Percentiles rank a stretch among this genome's conserved stretches.
phyloP scores from a whole-genome alignment of 2,797 vertebrate species.

The Micromesistius poutassou region DNA sequence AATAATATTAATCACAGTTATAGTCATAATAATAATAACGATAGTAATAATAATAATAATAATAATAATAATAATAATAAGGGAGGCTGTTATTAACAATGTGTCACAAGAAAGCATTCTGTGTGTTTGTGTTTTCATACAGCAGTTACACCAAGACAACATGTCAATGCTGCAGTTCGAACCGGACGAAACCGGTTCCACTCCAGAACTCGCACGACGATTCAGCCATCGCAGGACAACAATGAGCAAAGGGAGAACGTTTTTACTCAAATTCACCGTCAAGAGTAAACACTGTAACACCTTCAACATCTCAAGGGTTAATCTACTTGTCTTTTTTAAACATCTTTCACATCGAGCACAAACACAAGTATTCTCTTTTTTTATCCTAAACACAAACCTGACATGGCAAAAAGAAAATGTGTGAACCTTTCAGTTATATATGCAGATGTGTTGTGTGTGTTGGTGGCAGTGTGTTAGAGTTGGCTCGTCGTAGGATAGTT shows the following conservation, averaged over 20 bases:
- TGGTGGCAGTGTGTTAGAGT: constrained; percentile 48
- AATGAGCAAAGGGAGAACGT: constrained; percentile 68
- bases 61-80: constrained; percentile 43
- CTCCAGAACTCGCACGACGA: constrained; percentile 72
- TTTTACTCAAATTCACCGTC: constrained; percentile 56
- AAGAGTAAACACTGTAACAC: constrained; percentile 61
- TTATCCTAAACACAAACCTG: constrained; percentile 51
- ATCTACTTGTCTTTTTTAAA: constrained; percentile 25
- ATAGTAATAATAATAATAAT: constrained; percentile 46
- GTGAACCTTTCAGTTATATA: constrained; percentile 54
- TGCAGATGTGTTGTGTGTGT: constrained; percentile 50
- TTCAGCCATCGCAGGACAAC: constrained; percentile 67
- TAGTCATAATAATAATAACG: constrained; percentile 23
- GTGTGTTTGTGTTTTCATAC: constrained; percentile 59
- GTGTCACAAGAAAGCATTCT: constrained; percentile 68
- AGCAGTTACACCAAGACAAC: constrained; percentile 61
- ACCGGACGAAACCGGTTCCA: constrained; percentile 58
- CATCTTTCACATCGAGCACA: constrained; percentile 68
- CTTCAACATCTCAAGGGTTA: constrained; percentile 56
- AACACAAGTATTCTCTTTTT: constrained; percentile 61
- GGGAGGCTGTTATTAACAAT: constrained; percentile 48
- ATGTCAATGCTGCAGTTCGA: constrained; percentile 58
- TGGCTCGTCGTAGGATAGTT: constrained; percentile 49
- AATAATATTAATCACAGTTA: constrained; percentile 18
- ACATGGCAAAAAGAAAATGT: constrained; percentile 64